A percentile compares a stretch with the other conserved stretches of the same genome.
Evolutionary conservation across 2,113 vertebrate genomes (phyloP).

Genomic region (Pseudorasbora parva): DNA sequence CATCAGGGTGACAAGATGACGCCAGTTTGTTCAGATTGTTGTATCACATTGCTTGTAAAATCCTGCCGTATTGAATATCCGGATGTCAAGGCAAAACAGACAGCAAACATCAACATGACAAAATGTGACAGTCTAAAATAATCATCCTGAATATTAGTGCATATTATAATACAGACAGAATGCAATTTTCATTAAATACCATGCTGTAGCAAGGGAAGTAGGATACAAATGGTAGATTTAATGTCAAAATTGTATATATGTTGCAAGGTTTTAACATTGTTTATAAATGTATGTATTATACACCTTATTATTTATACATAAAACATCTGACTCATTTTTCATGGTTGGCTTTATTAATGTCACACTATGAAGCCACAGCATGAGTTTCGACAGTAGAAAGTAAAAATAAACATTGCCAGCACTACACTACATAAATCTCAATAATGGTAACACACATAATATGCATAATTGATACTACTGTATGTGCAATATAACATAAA

Average conservation of each 20-base stretch:
- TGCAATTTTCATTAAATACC: neutral
- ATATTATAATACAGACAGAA: neutral
- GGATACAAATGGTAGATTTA: neutral
- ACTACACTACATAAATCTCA: neutral
- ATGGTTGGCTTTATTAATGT: neutral
- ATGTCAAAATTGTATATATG: neutral
- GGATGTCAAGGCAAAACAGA: slow-evolving; percentile 30
- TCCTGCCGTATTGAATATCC: slow-evolving; percentile 5
- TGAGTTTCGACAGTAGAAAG: neutral
- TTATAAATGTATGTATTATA: neutral
- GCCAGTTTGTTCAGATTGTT: slow-evolving; percentile 23
- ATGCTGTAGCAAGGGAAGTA: neutral
- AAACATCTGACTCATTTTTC: neutral
- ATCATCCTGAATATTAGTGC: neutral
- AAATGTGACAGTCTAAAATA: slow-evolving; percentile 13
- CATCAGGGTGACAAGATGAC: slow-evolving; percentile 40
- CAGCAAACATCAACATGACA: slow-evolving; percentile 18
- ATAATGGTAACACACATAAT: neutral
- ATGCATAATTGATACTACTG: too few relatives aligned
- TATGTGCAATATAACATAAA: neutral
- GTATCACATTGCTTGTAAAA: slow-evolving; percentile 31
- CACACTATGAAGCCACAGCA: neutral
- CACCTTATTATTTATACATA: neutral
- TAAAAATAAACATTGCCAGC: neutral
- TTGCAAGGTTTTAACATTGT: neutral